Base-by-base conservation (phyloP, 1,140 invertebrate species). In the Orussus abietinus region DNA sequence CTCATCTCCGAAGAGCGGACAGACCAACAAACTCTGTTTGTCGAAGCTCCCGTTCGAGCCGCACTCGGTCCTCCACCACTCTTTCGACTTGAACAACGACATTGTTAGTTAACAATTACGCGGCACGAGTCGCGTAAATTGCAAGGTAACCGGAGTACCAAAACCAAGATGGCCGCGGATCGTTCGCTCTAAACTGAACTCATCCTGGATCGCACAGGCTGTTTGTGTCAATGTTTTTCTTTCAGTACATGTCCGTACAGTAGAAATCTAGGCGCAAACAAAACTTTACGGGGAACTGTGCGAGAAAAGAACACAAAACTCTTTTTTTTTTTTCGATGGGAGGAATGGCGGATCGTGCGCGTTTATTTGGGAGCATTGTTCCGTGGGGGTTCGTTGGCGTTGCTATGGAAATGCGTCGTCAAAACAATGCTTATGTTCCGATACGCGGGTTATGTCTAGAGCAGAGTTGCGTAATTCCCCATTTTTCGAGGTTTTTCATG, bases 81-180 rank as follows among this genome's bases (percentile, higher is more conserved):
- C 85, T 55, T 83, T 76, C 1, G 80, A 78, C 74, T 86, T 88
- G 66, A 91, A 90, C 28, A 91, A 66, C 12, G 87, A 90, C 88
- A 90, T 91, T 43, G 10, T 49, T 28, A 13, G 20, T 2, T 10
- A 13, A 14, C 6, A 21, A 3, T 10, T 34, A 9, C 3, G n/a
- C 3, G n/a, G 3, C 2, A 4, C 10, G 14, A 34, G n/a, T 4
- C n/a, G 1, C 15, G 20, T 11, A 34, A 34, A 17, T 15, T 9
- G 2, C 11, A 14, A 22, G 19, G 4, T 12, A 22, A 7, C 14
- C 25, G 21, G 5, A 11, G 34, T 19, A 20, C 12, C 21, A 15
- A 36, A 22, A 19, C 19, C 25, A 20, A 22, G 15, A 5, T 11
- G 32, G 18, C n/a, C 11, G 15, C 5, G 18, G 34, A 1, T 21